Percentiles rank a stretch among this genome's conserved stretches.
These are phyloP conservation scores for Cyprinus carpio DNA, from an alignment of 2,113 vertebrate genomes.

Conservation along the genomic window DNA sequence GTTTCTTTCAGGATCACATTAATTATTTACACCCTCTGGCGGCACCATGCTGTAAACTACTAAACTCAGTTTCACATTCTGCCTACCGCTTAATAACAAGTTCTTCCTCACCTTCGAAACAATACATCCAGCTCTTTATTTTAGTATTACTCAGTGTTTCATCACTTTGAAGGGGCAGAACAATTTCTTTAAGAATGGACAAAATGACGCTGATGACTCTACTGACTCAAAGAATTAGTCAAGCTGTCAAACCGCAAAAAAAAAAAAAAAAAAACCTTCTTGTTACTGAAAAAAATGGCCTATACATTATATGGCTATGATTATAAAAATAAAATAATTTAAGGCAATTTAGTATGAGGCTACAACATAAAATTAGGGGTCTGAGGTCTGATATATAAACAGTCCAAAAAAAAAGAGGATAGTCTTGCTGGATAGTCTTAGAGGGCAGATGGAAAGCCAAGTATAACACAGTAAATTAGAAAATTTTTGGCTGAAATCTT, in stretches of 20 bases:
- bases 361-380: not conserved
- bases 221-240: not conserved
- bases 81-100: not conserved
- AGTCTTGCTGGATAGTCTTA: not conserved
- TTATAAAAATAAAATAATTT: not conserved
- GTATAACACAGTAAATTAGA: slow-evolving; percentile 17
- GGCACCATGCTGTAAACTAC: not conserved
- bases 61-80: not conserved
- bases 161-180: not conserved
- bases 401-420: not conserved
- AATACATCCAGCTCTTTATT: slow-evolving; percentile 8
- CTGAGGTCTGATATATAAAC: not conserved
- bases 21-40: slow-evolving; percentile 4
- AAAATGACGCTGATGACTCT: not conserved
- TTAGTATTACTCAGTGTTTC: slow-evolving; percentile 9
- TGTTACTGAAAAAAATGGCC: not conserved
- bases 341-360: not conserved
- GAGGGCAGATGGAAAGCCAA: not conserved
- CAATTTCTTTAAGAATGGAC: not conserved
- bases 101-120: not conserved
- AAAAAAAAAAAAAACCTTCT: not conserved
- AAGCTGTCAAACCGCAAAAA: not conserved
- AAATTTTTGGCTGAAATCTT: not conserved
- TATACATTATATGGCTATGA: not conserved
- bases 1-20: not conserved